phyloP scores from a whole-genome alignment of 1,140 invertebrate genomes.

The Zaprionus tsacasi region DNA sequence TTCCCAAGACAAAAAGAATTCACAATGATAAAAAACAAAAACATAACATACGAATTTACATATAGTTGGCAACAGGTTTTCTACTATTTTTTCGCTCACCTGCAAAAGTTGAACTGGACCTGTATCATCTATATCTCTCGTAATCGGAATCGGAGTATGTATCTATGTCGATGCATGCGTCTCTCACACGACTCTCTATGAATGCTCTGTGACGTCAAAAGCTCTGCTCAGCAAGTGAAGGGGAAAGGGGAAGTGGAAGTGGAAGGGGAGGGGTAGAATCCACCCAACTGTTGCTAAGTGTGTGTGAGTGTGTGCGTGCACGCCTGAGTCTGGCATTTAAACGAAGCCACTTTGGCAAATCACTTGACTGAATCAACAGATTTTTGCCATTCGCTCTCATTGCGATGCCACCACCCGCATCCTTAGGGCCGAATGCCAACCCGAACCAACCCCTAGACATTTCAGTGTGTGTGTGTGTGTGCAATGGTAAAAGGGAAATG shows the following conservation, averaged over 20 bases:
- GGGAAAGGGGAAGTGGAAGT: neutral
- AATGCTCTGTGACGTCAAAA: slow-evolving; percentile 60
- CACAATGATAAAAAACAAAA: slow-evolving; percentile 11
- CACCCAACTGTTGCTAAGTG: slow-evolving; percentile 71
- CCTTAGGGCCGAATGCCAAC: neutral
- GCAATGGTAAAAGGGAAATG: slow-evolving; percentile 20
- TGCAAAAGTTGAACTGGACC: slow-evolving; percentile 3
- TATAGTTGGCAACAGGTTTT: slow-evolving; percentile 26
- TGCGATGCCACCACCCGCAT: slow-evolving; percentile 37
- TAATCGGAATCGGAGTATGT: neutral
- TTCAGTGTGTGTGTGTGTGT: slow-evolving; percentile 45
- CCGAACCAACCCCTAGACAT: slow-evolving; percentile 37
- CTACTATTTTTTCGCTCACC: neutral
- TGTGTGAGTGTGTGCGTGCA: neutral
- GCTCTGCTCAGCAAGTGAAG: slow-evolving; percentile 5
- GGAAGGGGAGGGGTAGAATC: neutral
- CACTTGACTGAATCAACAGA: slow-evolving; percentile 83
- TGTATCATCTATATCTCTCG: slow-evolving; percentile 7
- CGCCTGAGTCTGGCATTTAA: slow-evolving; percentile 76
- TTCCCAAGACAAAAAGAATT: slow-evolving; percentile 13
- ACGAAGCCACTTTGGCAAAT: slow-evolving; percentile 83
- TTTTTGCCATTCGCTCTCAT: slow-evolving; percentile 67
- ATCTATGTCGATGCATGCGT: slow-evolving; percentile 8
- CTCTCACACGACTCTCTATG: slow-evolving; percentile 9
- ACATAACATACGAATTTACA: slow-evolving; percentile 16